Evolutionary conservation across 2,113 vertebrate genomes (phyloP).

Genomic region (Zapornia atra): DNA sequence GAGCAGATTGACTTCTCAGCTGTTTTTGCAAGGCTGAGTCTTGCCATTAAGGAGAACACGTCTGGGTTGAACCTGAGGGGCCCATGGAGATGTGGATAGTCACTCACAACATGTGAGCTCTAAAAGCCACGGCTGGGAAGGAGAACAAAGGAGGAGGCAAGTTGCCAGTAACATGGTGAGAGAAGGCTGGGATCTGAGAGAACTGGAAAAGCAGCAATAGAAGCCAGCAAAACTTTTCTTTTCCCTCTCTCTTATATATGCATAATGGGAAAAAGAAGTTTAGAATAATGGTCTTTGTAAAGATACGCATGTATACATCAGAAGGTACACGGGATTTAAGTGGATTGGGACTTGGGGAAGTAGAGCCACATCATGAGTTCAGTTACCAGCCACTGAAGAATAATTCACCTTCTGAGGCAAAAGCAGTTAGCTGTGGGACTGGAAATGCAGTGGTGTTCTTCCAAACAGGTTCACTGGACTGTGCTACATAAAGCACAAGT

Average conservation of each 20-base stretch:
- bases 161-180: not conserved
- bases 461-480: not conserved
- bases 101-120: not conserved
- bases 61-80: fast-evolving
- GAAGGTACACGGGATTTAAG: not conserved
- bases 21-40: not conserved
- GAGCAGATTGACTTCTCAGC: not conserved
- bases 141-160: not conserved
- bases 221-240: not conserved
- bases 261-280: not conserved
- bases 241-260: fast-evolving
- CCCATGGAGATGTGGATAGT: not conserved
- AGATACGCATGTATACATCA: not conserved
- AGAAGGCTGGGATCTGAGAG: not conserved
- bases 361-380: fast-evolving
- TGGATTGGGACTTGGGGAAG: not conserved
- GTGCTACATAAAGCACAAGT: not conserved
- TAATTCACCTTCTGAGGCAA: not conserved
- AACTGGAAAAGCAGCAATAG: not conserved
- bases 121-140: not conserved
- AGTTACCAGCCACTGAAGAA: not conserved
- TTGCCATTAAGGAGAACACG: not conserved
- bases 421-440: not conserved
- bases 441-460: not conserved
- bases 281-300: not conserved